Evolutionary conservation across 2,888 invertebrate species (phyloP), one percentile per base, ranked within the genome.

Genomic region (Augochlorella aurata): DNA sequence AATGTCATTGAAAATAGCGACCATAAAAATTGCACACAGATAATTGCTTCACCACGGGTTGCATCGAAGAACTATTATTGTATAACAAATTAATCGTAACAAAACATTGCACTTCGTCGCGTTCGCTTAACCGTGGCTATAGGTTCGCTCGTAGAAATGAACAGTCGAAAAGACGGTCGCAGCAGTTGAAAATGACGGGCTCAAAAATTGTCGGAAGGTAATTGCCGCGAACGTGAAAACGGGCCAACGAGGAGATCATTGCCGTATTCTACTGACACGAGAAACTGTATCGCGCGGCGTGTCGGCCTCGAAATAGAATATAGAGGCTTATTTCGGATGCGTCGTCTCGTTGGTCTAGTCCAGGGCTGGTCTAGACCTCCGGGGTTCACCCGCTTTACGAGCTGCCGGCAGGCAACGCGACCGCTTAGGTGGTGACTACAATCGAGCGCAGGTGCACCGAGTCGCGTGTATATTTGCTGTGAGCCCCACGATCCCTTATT

Each of bases 301-400:
- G 88, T 87, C 85, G 88, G 84, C 85, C 91, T 91, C 88, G 87
- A 91, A 92, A 92, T 92, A 92, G 91, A 90, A 89, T 88, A 91
- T 89, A 88, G 89, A 89, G 86, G 89, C 90, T 90, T 91, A 92
- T 92, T 92, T 92, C 89, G 90, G 90, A 91, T 90, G 87, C 89
- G 88, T 86, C 88, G 88, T 68, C 67, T 68, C 67, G 67, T 68
- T 68, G 67, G 91, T 92, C 92, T 92, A 91, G 91, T 92, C 90
- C 90, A 90, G 84, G 83, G 87, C 89, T 91, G 90, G 90, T 92
- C 92, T 91, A 90, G 90, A 91, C 90, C 90, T 90, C 90, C 89
- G 90, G 88, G 90, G 87, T 90, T 88, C 85, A 86, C 77, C 85
- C 78, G 88, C 86, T 91, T 90, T 90, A 90, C 88, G 89, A 90